These are phyloP conservation scores for Pithys albifrons DNA, from an alignment of 2,113 vertebrate species.

Conservation along the genomic window DNA sequence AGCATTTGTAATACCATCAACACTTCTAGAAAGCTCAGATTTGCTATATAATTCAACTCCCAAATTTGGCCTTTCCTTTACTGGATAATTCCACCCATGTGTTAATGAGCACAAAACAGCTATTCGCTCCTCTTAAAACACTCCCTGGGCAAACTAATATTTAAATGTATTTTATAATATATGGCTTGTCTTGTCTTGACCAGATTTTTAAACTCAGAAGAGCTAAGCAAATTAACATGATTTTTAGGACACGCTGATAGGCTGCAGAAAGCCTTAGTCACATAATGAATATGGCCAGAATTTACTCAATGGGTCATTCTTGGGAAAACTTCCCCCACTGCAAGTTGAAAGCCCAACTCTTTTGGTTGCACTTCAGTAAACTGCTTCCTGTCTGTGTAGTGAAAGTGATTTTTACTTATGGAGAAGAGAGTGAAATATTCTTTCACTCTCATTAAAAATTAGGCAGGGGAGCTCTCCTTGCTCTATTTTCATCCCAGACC, in stretches of 20 bases:
- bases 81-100: not conserved
- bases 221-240: not conserved
- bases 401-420: not conserved
- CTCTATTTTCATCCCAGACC: not conserved
- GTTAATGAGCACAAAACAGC: not conserved
- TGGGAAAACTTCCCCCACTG: not conserved
- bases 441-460: not conserved
- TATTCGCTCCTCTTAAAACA: not conserved
- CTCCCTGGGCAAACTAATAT: not conserved
- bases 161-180: not conserved
- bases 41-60: not conserved
- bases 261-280: conserved; percentile 15
- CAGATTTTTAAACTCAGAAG: not conserved
- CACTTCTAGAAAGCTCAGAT: not conserved
- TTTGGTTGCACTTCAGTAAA: conserved; percentile 2
- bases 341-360: not conserved
- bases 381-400: not conserved
- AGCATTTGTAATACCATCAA: conserved; percentile 3
- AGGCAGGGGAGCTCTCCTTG: not conserved
- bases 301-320: not conserved
- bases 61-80: conserved; percentile 5
- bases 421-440: not conserved
- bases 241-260: not conserved
- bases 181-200: not conserved
- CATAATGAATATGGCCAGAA: not conserved